A percentile compares a stretch with the other conserved stretches of the same genome.
These are phyloP conservation scores for Dasysyrphus albostriatus DNA, from an alignment of 2,888 invertebrate species.

Conservation along the genomic window DNA sequence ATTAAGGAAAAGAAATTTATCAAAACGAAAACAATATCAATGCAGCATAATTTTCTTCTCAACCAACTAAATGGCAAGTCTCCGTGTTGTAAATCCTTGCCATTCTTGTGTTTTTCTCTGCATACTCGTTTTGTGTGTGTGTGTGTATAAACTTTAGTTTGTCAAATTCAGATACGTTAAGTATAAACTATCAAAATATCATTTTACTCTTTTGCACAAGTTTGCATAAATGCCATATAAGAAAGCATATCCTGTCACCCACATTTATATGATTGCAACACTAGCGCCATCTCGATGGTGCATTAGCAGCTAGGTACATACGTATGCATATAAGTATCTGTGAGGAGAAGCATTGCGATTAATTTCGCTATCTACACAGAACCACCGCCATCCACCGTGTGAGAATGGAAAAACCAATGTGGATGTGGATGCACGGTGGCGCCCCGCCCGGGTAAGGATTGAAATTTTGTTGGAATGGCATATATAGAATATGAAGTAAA, in stretches of 20 bases:
- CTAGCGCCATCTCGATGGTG: conserved; percentile 24
- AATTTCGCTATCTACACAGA: conserved; percentile 66
- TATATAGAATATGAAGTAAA: conserved; percentile 64
- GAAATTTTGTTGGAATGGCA: conserved; percentile 2
- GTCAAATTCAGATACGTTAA: conserved; percentile 58
- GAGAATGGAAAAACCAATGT: conserved; percentile 35
- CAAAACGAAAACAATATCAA: conserved; percentile 75
- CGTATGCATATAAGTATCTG: neutral
- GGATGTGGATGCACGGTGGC: conserved; percentile 12
- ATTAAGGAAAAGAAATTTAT: conserved; percentile 66
- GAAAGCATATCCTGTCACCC: conserved; percentile 37
- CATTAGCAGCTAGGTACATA: neutral
- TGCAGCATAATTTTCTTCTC: conserved; percentile 68
- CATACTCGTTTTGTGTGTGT: neutral
- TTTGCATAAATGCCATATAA: neutral
- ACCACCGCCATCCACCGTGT: conserved; percentile 63
- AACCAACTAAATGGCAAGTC: conserved; percentile 3
- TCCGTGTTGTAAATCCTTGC: neutral
- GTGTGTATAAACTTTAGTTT: neutral
- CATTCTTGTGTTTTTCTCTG: neutral
- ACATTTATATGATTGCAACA: conserved; percentile 36
- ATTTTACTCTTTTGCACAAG: conserved; percentile 23
- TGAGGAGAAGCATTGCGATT: conserved; percentile 39
- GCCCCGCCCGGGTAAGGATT: conserved; percentile 11
- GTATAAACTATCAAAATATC: conserved; percentile 64